Percentiles rank a stretch among this genome's conserved stretches.
Conservation (phyloP, 2,113 vertebrate species). For the Aptenodytes forsteri region DNA sequence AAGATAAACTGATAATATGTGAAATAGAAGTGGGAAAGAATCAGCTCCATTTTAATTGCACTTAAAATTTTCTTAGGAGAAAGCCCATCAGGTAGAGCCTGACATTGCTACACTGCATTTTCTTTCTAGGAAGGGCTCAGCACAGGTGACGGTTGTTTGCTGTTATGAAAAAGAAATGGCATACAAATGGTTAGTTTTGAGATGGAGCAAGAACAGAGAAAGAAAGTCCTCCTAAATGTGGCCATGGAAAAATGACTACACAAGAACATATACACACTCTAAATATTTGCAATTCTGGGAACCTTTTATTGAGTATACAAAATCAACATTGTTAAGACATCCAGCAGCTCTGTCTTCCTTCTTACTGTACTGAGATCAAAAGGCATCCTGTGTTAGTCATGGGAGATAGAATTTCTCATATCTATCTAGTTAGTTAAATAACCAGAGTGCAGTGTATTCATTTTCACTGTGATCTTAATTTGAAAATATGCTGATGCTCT, state of each 20-base stretch:
- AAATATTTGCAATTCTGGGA: conserved; percentile 41
- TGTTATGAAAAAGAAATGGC: background rate
- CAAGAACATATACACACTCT: background rate
- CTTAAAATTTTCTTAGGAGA: background rate
- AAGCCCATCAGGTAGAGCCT: background rate
- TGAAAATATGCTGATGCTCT: conserved; percentile 27
- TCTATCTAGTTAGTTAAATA: conserved; percentile 50
- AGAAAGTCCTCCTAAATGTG: background rate
- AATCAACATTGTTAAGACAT: conserved; percentile 50
- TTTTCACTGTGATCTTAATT: conserved; percentile 56
- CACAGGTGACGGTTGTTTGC: background rate
- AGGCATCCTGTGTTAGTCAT: conserved; percentile 25
- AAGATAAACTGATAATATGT: background rate
- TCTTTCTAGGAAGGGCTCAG: background rate
- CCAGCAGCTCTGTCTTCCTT: conserved; percentile 4
- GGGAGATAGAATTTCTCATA: conserved; percentile 35
- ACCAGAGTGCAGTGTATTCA: conserved; percentile 18
- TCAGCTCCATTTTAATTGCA: background rate
- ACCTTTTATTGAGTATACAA: conserved; percentile 8
- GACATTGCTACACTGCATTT: background rate
- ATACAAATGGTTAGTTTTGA: background rate
- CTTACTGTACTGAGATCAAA: conserved; percentile 41
- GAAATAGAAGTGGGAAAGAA: background rate
- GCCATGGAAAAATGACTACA: background rate
- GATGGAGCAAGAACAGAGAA: background rate